Conservation (phyloP, 2,113 vertebrate genomes). For the Donacobius atricapilla region DNA sequence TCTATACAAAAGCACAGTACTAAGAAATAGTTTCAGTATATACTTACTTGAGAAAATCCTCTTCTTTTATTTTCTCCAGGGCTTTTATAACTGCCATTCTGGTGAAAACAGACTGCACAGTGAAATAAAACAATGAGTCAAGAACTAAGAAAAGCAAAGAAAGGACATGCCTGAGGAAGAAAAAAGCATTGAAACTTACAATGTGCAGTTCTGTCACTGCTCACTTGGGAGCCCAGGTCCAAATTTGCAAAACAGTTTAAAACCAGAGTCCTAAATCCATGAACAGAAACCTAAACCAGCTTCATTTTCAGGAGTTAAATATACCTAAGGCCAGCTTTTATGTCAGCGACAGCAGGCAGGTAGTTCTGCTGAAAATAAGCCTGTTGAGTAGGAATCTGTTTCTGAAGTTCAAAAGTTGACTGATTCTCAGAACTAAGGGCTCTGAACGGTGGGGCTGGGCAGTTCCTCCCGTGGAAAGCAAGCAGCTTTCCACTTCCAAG, state of each 20-base stretch:
- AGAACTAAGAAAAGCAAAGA: conserved; percentile 17
- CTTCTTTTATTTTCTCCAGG: conserved; percentile 89
- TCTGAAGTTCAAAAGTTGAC: neutral
- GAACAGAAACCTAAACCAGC: neutral
- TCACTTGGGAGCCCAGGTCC: neutral
- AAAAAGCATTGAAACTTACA: neutral
- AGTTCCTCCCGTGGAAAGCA: neutral
- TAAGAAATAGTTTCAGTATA: conserved; percentile 20
- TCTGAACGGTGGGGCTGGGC: neutral
- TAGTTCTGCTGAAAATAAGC: neutral
- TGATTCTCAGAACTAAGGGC: neutral
- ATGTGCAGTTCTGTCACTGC: neutral
- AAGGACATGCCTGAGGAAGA: conserved; percentile 26
- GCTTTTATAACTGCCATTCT: conserved; percentile 97
- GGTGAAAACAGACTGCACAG: conserved; percentile 89
- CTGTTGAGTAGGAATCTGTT: neutral
- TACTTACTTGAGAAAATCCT: conserved; percentile 83
- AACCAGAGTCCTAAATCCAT: neutral
- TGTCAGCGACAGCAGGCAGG: neutral
- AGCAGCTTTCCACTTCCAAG: neutral
- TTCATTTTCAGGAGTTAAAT: neutral
- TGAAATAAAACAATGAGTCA: conserved; percentile 58
- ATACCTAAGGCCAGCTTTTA: neutral
- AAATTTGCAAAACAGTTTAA: neutral
- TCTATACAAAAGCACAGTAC: neutral